phyloP scores from a whole-genome alignment of 2,797 vertebrate genomes.

The Cheirogaleus major region DNA sequence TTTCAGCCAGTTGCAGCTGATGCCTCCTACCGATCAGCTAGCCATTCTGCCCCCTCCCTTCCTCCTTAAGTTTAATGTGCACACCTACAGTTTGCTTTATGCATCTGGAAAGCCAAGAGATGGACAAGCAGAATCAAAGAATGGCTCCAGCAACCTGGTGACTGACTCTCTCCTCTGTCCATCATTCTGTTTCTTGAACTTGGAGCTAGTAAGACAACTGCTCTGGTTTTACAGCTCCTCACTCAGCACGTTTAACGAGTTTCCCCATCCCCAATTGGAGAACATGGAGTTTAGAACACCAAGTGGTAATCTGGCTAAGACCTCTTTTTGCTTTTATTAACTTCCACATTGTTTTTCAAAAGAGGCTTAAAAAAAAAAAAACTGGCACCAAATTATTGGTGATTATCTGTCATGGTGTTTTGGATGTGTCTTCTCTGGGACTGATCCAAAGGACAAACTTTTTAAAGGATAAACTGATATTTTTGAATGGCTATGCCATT shows the following conservation, averaged over 20 bases:
- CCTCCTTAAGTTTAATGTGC: background rate
- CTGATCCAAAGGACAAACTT: background rate
- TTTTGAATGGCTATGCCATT: background rate
- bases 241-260: conserved; percentile 14
- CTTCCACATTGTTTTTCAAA: conserved; percentile 35
- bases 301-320: conserved; percentile 42
- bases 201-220: background rate
- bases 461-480: background rate
- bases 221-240: conserved; percentile 18
- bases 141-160: background rate
- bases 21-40: too few relatives aligned
- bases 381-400: conserved; percentile 16
- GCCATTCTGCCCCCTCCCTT: background rate
- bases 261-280: conserved; percentile 16
- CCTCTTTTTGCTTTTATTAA: background rate
- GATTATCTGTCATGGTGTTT: conserved; percentile 17
- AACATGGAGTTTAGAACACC: conserved; percentile 1
- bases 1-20: background rate
- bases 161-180: background rate
- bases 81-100: background rate
- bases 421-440: background rate
- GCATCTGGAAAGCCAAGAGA: background rate
- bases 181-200: background rate
- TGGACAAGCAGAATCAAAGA: background rate
- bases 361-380: background rate